Percentiles rank a stretch among this genome's conserved stretches.
Conservation (phyloP, 2,797 vertebrate genomes). For the Hybognathus amarus region DNA sequence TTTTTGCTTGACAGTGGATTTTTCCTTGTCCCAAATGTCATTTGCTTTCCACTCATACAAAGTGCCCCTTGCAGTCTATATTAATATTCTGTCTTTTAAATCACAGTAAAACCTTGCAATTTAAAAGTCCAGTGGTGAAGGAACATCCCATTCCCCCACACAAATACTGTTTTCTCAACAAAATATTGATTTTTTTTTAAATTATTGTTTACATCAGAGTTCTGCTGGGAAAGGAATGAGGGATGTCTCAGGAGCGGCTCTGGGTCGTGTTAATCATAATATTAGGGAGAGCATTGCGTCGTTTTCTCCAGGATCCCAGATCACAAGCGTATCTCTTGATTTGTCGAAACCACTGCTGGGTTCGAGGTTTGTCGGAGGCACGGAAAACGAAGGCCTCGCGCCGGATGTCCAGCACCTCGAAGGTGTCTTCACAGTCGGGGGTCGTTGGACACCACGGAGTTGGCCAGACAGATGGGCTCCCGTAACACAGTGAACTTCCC, state of each 20-base stretch:
- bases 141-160: constrained; percentile 10
- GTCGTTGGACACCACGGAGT: constrained; percentile 89
- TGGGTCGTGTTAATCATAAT: constrained; percentile 93
- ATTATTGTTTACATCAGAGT: constrained; percentile 66
- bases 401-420: constrained; percentile 90
- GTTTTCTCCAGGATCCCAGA: constrained; percentile 89
- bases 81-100: constrained; percentile 48
- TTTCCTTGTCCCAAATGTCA: constrained; percentile 38
- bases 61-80: constrained; percentile 65
- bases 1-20: constrained; percentile 38
- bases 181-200: constrained; percentile 22
- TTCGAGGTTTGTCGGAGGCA: constrained; percentile 85
- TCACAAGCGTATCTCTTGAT: constrained; percentile 84
- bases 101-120: constrained; percentile 55
- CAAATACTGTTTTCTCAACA: constrained; percentile 54
- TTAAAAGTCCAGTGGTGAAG: constrained; percentile 45
- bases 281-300: constrained; percentile 90
- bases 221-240: constrained; percentile 25
- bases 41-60: constrained; percentile 63
- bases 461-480: constrained; percentile 87
- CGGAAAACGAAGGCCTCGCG: constrained; percentile 90
- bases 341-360: constrained; percentile 92
- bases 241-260: constrained; percentile 76
- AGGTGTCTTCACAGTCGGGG: constrained; percentile 89
- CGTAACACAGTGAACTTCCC: constrained; percentile 89